Base-by-base conservation (phyloP, 1,140 invertebrate genomes). In the Pseudomyrmex concolor region DNA sequence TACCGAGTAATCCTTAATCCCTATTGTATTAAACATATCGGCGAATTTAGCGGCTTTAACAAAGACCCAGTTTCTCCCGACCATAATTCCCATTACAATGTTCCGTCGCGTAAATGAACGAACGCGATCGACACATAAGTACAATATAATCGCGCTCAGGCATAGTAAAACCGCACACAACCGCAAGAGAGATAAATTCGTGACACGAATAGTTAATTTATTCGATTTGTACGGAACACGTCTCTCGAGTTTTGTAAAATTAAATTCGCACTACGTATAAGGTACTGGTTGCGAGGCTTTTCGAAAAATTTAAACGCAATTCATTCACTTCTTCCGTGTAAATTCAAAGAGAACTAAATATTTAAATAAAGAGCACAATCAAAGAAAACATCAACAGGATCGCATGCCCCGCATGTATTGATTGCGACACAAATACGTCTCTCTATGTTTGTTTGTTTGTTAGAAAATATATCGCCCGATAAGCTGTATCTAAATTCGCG, bases 1-100 rank as follows among this genome's bases (percentile, higher is more conserved):
- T 63, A 63, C 59, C 45, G 59, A 63, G 22, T 74, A 63, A 74
- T 74, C 59, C 22, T 55, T 57, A 68, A 78, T 68, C 64, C 50
- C 15, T 5, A 54, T 57, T 57, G 62, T n/a, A 66, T 54, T 66
- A 66, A 77, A 77, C n/a, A 74, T 76, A 3, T n/a, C 45, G 2
- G 25, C 25, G 13, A 76, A 45, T 76, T 76, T 76, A 76, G 25
- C 17, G 25, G 73, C 48, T 66, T 57, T 34, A 34, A 78, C 25
- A 55, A 68, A 77, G 5, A 34, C 15, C 15, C 63, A 13, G 17
- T 68, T 78, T 57, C 34, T 12, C n/a, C 12, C 10, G 2, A 25
- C 15, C 34, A n/a, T 25, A 45, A 45, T 22, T 77, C 15, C 50
- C 48, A 17, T 77, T 55, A 34, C 34, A 77, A 13, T 34, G n/a